Evolutionary conservation across 2,113 vertebrate genomes (phyloP), one percentile per base, ranked within the genome.

Genomic region (Eonycteris spelaea): DNA sequence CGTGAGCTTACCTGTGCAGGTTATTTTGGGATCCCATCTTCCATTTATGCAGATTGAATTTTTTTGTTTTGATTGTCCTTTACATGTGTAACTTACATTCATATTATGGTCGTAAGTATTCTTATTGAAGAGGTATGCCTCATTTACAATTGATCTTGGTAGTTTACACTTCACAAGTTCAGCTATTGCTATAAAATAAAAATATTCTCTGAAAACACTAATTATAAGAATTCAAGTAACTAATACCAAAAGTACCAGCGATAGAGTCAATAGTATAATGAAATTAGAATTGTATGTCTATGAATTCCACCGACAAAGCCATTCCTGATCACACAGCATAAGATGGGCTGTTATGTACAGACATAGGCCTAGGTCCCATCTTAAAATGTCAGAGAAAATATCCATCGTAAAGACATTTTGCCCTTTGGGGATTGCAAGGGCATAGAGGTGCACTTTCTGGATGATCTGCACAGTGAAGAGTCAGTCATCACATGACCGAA

Each of bases 161-260:
- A 0, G 0, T 53, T 38, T 33, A 88, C 98, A 98, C 10, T 0
- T 91, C 73, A 91, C 2, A 70, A 43, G 77, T 48, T 94, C 7
- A 88, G 90, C 82, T 97, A 38, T 96, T 26, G 43, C 97, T 98
- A n/a, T 86, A 83, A 78, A 84, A 80, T 55, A 24, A 94, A 92
- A 85, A 95, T 65, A 40, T 63, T 77, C 26, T 2, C n/a, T 82
- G 53, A 79, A 87, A 61, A 95, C 26, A 43, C 4, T n/a, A 78
- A 86, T 65, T 30, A n/a, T 33, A 82, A 75, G 21, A 95, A 67
- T 6, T 13, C 45, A 90, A 35, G 1, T 7, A 65, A 45, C 4
- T 65, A 48, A 9, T 10, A 68, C 5, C 6, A 24, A 33, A 75
- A 55, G 11, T 48, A 79, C 45, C 13, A 86, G 13, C 0, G 73